Evolutionary conservation across 1,140 invertebrate genomes (phyloP).

Genomic region (Anthonomus grandis): DNA sequence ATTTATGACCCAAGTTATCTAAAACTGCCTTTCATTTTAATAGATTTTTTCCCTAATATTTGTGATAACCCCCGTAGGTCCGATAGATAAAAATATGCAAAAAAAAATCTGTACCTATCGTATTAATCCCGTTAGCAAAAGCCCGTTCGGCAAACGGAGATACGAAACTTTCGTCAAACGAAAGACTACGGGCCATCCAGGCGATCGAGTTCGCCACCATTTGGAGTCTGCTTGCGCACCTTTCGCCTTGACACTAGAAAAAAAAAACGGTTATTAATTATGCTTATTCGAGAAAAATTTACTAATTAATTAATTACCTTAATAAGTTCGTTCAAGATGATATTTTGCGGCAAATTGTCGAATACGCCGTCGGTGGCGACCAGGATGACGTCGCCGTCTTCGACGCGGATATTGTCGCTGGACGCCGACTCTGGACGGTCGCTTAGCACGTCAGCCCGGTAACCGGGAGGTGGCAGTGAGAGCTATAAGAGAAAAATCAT

Average conservation of each 20-base stretch:
- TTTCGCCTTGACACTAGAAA: slow-evolving; percentile 60
- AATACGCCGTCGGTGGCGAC: slow-evolving; percentile 97
- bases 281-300: background rate
- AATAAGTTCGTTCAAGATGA: slow-evolving; percentile 77
- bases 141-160: slow-evolving; percentile 95
- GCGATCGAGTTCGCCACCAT: slow-evolving; percentile 91
- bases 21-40: too few relatives aligned
- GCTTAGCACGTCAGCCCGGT: slow-evolving; percentile 77
- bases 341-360: slow-evolving; percentile 91
- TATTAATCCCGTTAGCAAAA: slow-evolving; percentile 86
- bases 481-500: slow-evolving; percentile 49
- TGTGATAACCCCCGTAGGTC: background rate
- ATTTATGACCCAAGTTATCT: too few relatives aligned
- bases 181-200: slow-evolving; percentile 87
- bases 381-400: slow-evolving; percentile 93
- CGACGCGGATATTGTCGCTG: slow-evolving; percentile 83
- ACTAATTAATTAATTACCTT: slow-evolving; percentile 48
- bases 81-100: slow-evolving; percentile 44
- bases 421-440: slow-evolving; percentile 92
- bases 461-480: slow-evolving; percentile 85
- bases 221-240: slow-evolving; percentile 74
- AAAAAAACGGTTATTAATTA: too few relatives aligned
- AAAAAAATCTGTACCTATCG: slow-evolving; percentile 68
- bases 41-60: background rate
- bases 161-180: slow-evolving; percentile 90